Evolutionary conservation across 2,113 vertebrate genomes (phyloP).

Genomic region (Grus americana): DNA sequence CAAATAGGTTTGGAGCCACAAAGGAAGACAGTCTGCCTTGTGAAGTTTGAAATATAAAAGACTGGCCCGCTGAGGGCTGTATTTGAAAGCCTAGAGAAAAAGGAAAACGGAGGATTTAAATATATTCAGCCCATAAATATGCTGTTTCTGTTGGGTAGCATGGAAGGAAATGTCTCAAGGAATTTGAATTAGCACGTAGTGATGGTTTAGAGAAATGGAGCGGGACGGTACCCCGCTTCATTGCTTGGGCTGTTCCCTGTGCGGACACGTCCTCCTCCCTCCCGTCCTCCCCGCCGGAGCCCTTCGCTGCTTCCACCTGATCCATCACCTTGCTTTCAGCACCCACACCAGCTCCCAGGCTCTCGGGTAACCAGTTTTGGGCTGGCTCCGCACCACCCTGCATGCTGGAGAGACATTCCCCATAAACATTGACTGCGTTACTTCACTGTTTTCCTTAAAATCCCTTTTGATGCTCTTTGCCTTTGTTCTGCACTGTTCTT

Average conservation of each 20-base stretch:
- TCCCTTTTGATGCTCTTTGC: not conserved
- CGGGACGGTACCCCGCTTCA: not conserved
- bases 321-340: not conserved
- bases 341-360: not conserved
- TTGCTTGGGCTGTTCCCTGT: not conserved
- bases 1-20: constrained; percentile 37
- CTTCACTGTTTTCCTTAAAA: not conserved
- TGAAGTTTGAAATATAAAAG: constrained; percentile 48
- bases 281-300: fast-evolving
- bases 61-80: not conserved
- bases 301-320: not conserved
- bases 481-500: not conserved
- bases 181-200: not conserved
- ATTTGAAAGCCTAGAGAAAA: constrained; percentile 14
- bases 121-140: constrained; percentile 1
- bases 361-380: not conserved
- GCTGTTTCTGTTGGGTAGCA: not conserved
- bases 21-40: constrained; percentile 26
- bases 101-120: not conserved
- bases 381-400: fast-evolving
- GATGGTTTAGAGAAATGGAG: not conserved
- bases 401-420: fast-evolving
- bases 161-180: not conserved
- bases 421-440: fast-evolving
- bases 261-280: fast-evolving